phyloP scores from a whole-genome alignment of 2,888 invertebrate genomes.

The Lapara coniferarum region DNA sequence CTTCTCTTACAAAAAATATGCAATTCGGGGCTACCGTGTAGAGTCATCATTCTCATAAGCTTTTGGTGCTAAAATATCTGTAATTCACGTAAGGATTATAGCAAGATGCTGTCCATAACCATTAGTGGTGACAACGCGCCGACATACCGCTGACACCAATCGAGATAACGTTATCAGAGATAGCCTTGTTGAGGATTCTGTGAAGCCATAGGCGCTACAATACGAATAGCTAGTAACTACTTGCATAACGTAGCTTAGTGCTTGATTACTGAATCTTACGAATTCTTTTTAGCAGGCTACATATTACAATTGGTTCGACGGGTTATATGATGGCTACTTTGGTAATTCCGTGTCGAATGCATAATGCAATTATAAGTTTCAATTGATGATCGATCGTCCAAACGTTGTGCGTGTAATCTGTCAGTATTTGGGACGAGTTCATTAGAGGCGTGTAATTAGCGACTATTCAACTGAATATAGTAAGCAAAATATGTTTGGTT shows the following conservation, averaged over 20 bases:
- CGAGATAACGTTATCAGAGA: slow-evolving; percentile 79
- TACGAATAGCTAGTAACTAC: not conserved
- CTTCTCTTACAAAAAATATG: too few relatives aligned
- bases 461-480: too few relatives aligned
- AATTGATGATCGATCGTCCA: too few relatives aligned
- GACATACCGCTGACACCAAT: slow-evolving; percentile 33
- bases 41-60: not conserved
- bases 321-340: too few relatives aligned
- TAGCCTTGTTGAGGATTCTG: slow-evolving; percentile 80
- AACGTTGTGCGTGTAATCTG: too few relatives aligned
- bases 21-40: too few relatives aligned
- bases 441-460: too few relatives aligned
- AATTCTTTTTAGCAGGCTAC: not conserved
- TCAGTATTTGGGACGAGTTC: too few relatives aligned
- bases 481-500: too few relatives aligned
- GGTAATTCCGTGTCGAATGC: too few relatives aligned
- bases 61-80: not conserved
- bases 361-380: too few relatives aligned
- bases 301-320: not conserved
- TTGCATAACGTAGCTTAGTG: not conserved
- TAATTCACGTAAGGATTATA: not conserved
- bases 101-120: slow-evolving; percentile 22
- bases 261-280: too few relatives aligned
- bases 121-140: slow-evolving; percentile 20
- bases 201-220: slow-evolving; percentile 47